These are phyloP conservation scores for Erpornis zantholeuca DNA, from an alignment of 2,113 vertebrate species.

Conservation along the genomic window DNA sequence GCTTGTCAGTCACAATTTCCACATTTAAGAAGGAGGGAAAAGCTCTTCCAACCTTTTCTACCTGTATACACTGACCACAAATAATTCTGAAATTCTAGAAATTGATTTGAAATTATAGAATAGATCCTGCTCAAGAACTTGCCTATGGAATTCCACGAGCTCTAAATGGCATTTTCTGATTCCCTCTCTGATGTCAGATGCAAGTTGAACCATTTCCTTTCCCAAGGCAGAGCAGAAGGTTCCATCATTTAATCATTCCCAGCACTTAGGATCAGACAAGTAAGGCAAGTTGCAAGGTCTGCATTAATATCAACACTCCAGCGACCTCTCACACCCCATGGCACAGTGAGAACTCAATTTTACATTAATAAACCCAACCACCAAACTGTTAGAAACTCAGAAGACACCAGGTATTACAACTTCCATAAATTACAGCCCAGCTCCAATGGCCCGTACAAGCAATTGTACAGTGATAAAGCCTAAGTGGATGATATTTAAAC, in stretches of 20 bases:
- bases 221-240: background rate
- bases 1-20: background rate
- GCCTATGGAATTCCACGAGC: background rate
- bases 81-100: background rate
- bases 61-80: background rate
- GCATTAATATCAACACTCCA: conserved; percentile 16
- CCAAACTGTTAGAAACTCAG: conserved; percentile 38
- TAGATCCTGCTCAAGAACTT: background rate
- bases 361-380: conserved; percentile 33
- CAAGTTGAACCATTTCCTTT: background rate
- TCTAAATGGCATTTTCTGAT: background rate
- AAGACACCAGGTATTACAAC: conserved; percentile 42
- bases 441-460: conserved; percentile 47
- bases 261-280: background rate
- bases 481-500: conserved; percentile 59
- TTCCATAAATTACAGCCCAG: conserved; percentile 43
- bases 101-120: background rate
- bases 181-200: background rate
- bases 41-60: background rate
- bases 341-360: conserved; percentile 50
- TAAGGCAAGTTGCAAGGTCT: conserved; percentile 1
- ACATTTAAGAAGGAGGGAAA: background rate
- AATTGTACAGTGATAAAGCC: conserved; percentile 59
- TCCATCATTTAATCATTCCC: background rate
- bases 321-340: conserved; percentile 9